These are phyloP conservation scores for Solen grandis DNA, from an alignment of 1,140 invertebrate genomes.

Conservation along the genomic window DNA sequence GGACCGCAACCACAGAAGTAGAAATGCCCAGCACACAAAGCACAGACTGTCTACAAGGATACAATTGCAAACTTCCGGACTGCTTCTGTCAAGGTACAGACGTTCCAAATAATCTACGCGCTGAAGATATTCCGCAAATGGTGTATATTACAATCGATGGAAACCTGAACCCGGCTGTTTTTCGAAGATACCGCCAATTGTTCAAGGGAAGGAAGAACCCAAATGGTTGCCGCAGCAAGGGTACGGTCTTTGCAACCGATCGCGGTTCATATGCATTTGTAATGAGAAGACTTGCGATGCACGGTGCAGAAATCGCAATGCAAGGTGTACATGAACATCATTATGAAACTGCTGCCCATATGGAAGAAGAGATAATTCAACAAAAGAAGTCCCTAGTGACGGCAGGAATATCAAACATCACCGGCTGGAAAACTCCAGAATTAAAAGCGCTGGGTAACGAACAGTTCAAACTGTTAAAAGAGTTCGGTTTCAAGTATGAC, in stretches of 20 bases:
- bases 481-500: conserved; percentile 47
- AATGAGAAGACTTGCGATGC: background rate
- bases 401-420: background rate
- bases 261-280: background rate
- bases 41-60: conserved; percentile 5
- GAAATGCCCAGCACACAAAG: background rate
- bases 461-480: conserved; percentile 30
- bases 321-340: conserved; percentile 41
- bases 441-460: conserved; percentile 48
- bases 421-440: conserved; percentile 46
- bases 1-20: background rate
- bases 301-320: conserved; percentile 50
- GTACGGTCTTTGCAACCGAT: conserved; percentile 43
- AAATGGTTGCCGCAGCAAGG: conserved; percentile 38
- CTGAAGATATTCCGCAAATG: conserved; percentile 44
- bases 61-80: conserved; percentile 33
- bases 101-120: conserved; percentile 21
- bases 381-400: conserved; percentile 22
- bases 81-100: conserved; percentile 46
- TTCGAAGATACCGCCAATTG: conserved; percentile 17
- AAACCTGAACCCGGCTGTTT: conserved; percentile 19
- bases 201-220: conserved; percentile 30
- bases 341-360: conserved; percentile 10
- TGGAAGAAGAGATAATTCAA: conserved; percentile 42
- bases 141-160: conserved; percentile 56